phyloP scores from a whole-genome alignment of 2,113 vertebrate species.

The Eudyptes chrysolophus region DNA sequence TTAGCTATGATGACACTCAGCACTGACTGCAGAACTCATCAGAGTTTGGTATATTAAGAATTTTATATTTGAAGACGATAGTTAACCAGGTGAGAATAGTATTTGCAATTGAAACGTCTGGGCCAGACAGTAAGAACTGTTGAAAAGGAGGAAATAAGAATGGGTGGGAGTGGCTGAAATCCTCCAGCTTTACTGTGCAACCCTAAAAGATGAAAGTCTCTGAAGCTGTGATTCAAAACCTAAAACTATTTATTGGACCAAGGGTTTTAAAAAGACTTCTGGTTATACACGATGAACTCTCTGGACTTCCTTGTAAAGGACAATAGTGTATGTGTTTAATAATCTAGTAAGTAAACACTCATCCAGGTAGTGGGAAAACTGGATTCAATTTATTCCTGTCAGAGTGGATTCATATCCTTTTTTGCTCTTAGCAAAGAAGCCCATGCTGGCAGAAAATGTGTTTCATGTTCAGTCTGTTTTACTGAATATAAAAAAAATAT shows the following conservation, averaged over 20 bases:
- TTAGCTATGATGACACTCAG: not conserved
- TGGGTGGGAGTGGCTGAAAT: not conserved
- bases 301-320: not conserved
- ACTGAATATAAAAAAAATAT: not conserved
- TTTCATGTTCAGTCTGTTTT: not conserved
- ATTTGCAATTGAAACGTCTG: not conserved
- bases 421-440: not conserved
- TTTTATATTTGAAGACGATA: not conserved
- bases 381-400: not conserved
- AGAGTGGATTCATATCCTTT: not conserved
- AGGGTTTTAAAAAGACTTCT: not conserved
- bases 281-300: not conserved
- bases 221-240: not conserved
- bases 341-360: not conserved
- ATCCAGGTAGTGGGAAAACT: not conserved
- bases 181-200: not conserved
- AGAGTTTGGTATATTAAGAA: not conserved
- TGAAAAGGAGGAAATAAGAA: not conserved
- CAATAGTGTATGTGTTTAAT: not conserved
- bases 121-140: not conserved
- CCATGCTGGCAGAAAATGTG: not conserved
- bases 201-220: not conserved
- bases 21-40: not conserved
- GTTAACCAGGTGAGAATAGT: not conserved
- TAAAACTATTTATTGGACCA: not conserved